phyloP scores from a whole-genome alignment of 2,797 vertebrate genomes.

The Esox lucius region DNA sequence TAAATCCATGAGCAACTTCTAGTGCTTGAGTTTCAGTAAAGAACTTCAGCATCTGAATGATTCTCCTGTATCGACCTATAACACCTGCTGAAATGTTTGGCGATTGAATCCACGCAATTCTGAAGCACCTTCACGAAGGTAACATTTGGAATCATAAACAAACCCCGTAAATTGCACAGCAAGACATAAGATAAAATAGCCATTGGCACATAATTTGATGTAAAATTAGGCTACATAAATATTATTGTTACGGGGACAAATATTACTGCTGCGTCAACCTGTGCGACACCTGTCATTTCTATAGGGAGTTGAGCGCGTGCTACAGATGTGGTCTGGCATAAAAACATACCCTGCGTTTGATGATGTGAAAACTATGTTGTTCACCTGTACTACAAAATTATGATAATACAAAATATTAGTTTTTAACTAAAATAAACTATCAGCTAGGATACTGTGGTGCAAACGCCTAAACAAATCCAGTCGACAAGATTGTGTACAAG shows the following conservation, averaged over 20 bases:
- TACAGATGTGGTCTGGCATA: neutral
- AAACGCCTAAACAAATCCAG: slow-evolving; percentile 8
- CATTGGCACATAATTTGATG: neutral
- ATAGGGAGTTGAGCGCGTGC: neutral
- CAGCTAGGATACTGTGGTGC: neutral
- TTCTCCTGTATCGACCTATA: neutral
- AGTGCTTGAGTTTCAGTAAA: neutral
- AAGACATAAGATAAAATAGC: neutral
- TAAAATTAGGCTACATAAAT: neutral
- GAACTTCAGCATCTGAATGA: neutral
- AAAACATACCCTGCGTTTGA: neutral
- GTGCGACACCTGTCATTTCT: neutral
- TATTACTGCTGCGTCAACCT: neutral
- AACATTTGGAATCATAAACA: neutral
- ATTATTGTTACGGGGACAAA: neutral
- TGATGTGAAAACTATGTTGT: neutral
- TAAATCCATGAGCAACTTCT: neutral
- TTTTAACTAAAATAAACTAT: neutral
- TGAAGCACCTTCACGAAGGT: neutral
- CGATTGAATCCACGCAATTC: neutral
- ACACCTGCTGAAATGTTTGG: neutral
- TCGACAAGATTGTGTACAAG: slow-evolving; percentile 13
- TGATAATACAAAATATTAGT: neutral
- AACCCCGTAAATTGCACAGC: neutral
- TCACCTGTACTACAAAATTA: neutral